Base-by-base conservation (phyloP, 2,888 invertebrate species). In the Sinelater perroti region DNA sequence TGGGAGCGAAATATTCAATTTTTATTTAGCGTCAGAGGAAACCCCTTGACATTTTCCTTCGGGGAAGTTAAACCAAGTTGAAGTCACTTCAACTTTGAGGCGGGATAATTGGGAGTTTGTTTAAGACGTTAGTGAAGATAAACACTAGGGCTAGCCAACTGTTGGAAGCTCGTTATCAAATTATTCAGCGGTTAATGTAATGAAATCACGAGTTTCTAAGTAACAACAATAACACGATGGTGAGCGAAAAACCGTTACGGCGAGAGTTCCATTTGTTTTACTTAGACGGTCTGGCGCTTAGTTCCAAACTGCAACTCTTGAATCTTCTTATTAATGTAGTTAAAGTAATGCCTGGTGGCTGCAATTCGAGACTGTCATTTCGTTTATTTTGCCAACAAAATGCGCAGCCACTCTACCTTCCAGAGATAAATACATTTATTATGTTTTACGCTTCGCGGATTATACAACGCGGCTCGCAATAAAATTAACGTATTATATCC, bases 81-180 rank as follows among this genome's bases (percentile, higher is more conserved):
- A 54, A 54, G 54, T 46, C 54, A 46, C 54, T 54, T 60, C 38
- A 47, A 54, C 46, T 64, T 61, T 46, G 44, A 52, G 62, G 63
- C 50, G 67, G 57, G 60, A 67, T 68, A 72, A 71, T 70, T 72
- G 70, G 60, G 65, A 68, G 70, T 72, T 72, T 70, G 66, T 67
- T 68, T 64, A 71, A 71, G 71, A 70, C 67, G 68, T 70, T 70
- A 70, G 68, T 65, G 67, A 71, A 73, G 71, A 73, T 70, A 73
- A 73, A 73, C 72, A 72, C 59, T 53, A 61, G 44, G 57, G 61
- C 62, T 63, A 62, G 67, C 69, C 67, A 68, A 71, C 70, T 67
- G 70, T 66, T 68, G 70, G 67, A 64, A 64, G 64, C 65, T 66
- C 70, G 67, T 72, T 70, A 72, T 72, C 71, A 67, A 72, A 71